Percentiles rank a stretch among this genome's conserved stretches.
phyloP scores from a whole-genome alignment of 2,113 vertebrate genomes.

The Pteruthius melanotis region DNA sequence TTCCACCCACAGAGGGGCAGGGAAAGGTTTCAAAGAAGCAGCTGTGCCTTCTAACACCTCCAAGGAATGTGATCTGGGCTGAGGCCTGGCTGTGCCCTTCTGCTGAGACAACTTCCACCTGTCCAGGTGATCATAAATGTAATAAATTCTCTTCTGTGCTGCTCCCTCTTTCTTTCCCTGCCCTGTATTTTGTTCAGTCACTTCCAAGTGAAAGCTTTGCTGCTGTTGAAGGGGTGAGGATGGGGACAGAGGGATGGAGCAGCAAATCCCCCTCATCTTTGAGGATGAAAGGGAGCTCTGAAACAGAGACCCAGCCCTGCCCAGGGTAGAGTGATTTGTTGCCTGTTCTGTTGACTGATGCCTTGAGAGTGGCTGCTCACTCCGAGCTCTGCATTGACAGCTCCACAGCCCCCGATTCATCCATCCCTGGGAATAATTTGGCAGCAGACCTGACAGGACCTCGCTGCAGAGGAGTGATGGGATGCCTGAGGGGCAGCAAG shows the following conservation, averaged over 20 bases:
- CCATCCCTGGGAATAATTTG: not conserved
- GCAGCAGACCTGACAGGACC: not conserved
- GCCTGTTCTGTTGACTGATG: not conserved
- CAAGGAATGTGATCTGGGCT: not conserved
- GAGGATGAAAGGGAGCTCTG: not conserved
- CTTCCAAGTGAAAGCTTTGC: not conserved
- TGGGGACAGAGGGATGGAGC: not conserved
- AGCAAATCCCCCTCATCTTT: not conserved
- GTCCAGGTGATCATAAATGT: not conserved
- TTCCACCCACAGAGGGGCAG: not conserved
- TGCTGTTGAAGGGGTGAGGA: not conserved
- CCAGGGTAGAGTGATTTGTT: not conserved
- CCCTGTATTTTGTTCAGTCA: rapidly evolving
- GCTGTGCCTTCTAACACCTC: too few species aligned
- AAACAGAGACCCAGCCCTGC: not conserved
- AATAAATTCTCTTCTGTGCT: not conserved
- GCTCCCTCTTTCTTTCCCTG: not conserved
- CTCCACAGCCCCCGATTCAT: not conserved
- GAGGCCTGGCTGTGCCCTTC: not conserved
- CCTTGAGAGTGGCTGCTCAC: not conserved
- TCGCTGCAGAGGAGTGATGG: not conserved
- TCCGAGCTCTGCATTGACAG: not conserved
- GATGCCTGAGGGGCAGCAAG: not conserved
- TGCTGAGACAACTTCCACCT: not conserved
- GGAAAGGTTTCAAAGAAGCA: not conserved